These are phyloP conservation scores for Epizoanthus rinbou DNA, from an alignment of 92 coral and sea anemone species.

Conservation along the genomic window DNA sequence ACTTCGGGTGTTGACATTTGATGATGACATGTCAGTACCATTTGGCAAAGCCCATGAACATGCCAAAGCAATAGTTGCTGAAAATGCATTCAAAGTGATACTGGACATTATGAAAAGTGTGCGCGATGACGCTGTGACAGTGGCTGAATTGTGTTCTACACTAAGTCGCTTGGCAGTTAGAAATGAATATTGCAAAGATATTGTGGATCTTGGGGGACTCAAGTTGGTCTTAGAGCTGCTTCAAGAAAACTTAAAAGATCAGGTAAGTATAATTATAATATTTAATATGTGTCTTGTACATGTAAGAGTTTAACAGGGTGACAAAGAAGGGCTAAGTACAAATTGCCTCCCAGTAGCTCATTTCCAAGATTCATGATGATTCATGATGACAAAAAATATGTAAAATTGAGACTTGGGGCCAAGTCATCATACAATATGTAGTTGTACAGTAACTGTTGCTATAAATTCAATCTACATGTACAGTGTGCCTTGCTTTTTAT, in stretches of 20 bases:
- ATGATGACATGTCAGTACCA: constrained; percentile 90
- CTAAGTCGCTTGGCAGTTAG: constrained; percentile 79
- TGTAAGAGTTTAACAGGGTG: too few relatives aligned
- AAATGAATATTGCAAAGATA: constrained; percentile 83
- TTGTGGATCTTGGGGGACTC: constrained; percentile 83
- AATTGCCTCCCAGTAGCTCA: background rate
- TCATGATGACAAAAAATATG: too few relatives aligned
- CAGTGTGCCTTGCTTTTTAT: too few relatives aligned
- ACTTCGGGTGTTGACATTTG: constrained; percentile 80
- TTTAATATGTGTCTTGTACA: too few relatives aligned
- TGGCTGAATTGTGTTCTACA: constrained; percentile 79
- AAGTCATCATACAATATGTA: too few relatives aligned
- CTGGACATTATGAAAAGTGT: constrained; percentile 54
- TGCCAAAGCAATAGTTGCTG: constrained; percentile 84
- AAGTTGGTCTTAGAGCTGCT: constrained; percentile 69
- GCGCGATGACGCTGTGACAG: constrained; percentile 50
- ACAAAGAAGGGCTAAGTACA: too few relatives aligned
- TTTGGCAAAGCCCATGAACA: constrained; percentile 93
- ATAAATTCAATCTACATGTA: too few relatives aligned
- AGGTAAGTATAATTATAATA: constrained; percentile 51
- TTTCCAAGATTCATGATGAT: background rate
- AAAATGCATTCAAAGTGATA: constrained; percentile 66
- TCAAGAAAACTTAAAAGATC: constrained; percentile 63
- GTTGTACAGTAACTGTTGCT: too few relatives aligned
- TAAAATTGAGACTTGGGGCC: too few relatives aligned